These are phyloP conservation scores for Neoscelio sp. DNA, from an alignment of 2,888 invertebrate species.

Conservation along the genomic window DNA sequence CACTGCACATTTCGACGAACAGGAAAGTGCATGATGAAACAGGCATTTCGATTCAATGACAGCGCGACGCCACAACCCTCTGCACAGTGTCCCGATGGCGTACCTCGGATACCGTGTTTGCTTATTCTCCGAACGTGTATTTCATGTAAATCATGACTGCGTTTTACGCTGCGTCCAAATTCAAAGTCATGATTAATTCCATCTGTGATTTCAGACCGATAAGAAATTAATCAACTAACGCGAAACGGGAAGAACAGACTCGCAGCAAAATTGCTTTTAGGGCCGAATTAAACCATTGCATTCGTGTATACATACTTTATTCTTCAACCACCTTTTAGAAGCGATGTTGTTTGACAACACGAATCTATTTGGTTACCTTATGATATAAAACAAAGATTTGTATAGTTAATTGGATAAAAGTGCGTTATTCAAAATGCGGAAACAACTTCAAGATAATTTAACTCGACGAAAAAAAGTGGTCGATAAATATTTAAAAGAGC, in stretches of 20 bases:
- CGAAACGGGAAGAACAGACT: constrained; percentile 3
- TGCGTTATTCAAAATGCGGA: too few relatives aligned
- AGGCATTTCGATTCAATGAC: constrained; percentile 11
- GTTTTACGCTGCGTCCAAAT: constrained; percentile 33
- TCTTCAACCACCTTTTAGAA: too few relatives aligned
- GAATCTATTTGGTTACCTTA: too few relatives aligned
- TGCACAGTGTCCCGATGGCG: too few relatives aligned
- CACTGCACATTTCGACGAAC: constrained; percentile 2
- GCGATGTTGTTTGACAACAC: too few relatives aligned
- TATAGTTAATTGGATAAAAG: too few relatives aligned
- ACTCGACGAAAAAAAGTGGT: too few relatives aligned
- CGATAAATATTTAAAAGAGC: too few relatives aligned
- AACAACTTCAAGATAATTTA: too few relatives aligned
- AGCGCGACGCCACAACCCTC: constrained; percentile 1
- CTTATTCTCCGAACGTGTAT: constrained; percentile 14
- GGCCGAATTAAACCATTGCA: too few relatives aligned
- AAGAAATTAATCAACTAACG: constrained; percentile 7
- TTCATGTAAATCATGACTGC: constrained; percentile 38
- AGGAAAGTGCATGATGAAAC: constrained; percentile 14
- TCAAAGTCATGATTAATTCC: constrained; percentile 32
- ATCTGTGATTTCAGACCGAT: constrained; percentile 22
- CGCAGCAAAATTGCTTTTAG: constrained; percentile 7
- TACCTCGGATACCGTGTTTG: constrained; percentile 20
- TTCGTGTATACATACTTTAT: too few relatives aligned
- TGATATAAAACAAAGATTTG: too few relatives aligned